phyloP scores from a whole-genome alignment of 2,113 vertebrate species.

The Scolopax mira region DNA sequence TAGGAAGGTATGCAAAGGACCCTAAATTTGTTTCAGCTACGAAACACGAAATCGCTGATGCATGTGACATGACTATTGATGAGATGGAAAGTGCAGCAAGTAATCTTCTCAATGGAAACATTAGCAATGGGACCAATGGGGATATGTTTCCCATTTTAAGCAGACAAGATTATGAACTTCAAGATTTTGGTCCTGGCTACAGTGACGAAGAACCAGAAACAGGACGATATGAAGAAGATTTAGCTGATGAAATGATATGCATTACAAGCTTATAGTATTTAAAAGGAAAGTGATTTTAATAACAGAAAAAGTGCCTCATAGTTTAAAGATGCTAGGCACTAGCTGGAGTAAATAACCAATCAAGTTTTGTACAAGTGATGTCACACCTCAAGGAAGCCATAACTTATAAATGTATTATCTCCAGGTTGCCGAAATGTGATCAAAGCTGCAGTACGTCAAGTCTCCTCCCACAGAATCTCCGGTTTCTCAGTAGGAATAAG shows the following conservation, averaged over 20 bases:
- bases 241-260: conserved; percentile 99
- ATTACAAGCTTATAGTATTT: conserved; percentile 96
- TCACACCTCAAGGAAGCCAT: conserved; percentile 77
- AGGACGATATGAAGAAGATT: conserved; percentile 91
- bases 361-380: conserved; percentile 66
- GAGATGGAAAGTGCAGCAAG: conserved; percentile 99
- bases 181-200: conserved; percentile 90
- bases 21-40: conserved; percentile 97
- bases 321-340: conserved; percentile 85
- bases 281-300: conserved; percentile 77
- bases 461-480: neutral
- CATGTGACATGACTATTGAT: conserved; percentile 97
- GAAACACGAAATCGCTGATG: conserved; percentile 96
- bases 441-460: neutral
- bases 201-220: conserved; percentile 92
- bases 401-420: conserved; percentile 59
- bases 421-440: conserved; percentile 25
- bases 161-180: conserved; percentile 88
- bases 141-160: conserved; percentile 82
- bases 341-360: conserved; percentile 67
- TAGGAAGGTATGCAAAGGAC: conserved; percentile 94
- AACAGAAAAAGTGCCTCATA: conserved; percentile 92
- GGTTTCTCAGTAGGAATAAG: conserved; percentile 9
- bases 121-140: conserved; percentile 79
- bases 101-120: conserved; percentile 88